Percentiles rank a stretch among this genome's conserved stretches.
These are phyloP conservation scores for Gopherus flavomarginatus DNA, from an alignment of 2,113 vertebrate genomes.

Conservation along the genomic window DNA sequence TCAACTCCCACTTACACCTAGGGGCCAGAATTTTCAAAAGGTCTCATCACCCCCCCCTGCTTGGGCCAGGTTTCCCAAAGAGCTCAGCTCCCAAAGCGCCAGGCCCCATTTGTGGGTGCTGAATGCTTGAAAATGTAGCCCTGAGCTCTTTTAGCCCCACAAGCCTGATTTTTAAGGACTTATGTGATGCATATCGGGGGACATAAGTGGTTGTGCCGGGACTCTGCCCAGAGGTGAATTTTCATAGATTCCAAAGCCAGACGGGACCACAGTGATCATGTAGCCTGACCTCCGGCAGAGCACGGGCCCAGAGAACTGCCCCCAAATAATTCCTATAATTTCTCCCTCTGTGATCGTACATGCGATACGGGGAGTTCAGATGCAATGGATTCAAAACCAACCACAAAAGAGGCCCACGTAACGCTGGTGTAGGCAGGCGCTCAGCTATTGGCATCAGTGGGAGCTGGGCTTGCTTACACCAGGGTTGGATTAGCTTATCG, in stretches of 20 bases:
- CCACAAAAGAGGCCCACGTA: not conserved
- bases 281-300: not conserved
- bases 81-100: not conserved
- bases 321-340: not conserved
- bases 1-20: not conserved
- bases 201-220: not conserved
- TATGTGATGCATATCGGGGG: no score
- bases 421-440: not conserved
- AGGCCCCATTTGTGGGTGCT: not conserved
- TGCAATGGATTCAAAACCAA: not conserved
- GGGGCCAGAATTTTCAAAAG: not conserved
- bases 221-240: not conserved
- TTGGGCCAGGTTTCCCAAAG: not conserved
- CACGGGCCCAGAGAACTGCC: not conserved
- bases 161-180: not conserved
- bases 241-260: not conserved
- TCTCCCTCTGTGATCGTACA: not conserved
- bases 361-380: not conserved
- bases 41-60: not conserved
- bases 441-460: not conserved
- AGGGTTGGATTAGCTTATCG: not conserved
- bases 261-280: not conserved
- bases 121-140: not conserved
- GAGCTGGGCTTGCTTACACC: not conserved
- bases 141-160: not conserved